phyloP scores from a whole-genome alignment of 2,113 vertebrate species.

The Macrotus californicus region DNA sequence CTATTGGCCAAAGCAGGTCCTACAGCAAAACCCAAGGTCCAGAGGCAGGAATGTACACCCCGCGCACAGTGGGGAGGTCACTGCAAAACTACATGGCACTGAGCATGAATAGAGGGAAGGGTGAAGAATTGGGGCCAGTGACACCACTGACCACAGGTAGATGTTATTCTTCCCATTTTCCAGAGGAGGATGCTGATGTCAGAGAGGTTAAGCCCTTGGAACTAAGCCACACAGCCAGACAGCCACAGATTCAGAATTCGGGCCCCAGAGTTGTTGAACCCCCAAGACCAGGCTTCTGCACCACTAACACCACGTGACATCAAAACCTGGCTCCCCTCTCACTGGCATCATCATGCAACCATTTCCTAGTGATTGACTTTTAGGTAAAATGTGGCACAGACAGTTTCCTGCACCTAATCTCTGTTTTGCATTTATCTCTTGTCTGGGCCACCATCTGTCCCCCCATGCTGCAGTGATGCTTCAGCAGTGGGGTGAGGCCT shows the following conservation, averaged over 20 bases:
- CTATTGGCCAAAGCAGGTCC: neutral
- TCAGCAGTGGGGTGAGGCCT: neutral
- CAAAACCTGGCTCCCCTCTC: neutral
- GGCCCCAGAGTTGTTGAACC: neutral
- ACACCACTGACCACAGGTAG: neutral
- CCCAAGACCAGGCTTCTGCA: neutral
- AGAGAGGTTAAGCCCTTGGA: neutral
- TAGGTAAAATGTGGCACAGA: neutral
- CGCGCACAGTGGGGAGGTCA: neutral
- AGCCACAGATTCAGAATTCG: neutral
- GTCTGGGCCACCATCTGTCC: conserved; percentile 48
- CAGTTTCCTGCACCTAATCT: neutral
- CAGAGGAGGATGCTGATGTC: neutral
- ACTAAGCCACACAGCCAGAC: neutral
- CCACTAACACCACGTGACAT: neutral
- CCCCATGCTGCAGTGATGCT: neutral
- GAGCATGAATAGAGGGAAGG: neutral
- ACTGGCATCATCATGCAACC: neutral
- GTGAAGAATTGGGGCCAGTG: neutral
- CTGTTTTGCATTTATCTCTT: neutral
- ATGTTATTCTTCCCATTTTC: neutral
- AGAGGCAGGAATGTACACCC: neutral
- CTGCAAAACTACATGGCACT: neutral
- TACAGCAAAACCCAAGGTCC: neutral
- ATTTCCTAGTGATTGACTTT: conserved; percentile 17